Evolutionary conservation across 2,797 vertebrate genomes (phyloP).

Genomic region (Poecilia velifera): DNA sequence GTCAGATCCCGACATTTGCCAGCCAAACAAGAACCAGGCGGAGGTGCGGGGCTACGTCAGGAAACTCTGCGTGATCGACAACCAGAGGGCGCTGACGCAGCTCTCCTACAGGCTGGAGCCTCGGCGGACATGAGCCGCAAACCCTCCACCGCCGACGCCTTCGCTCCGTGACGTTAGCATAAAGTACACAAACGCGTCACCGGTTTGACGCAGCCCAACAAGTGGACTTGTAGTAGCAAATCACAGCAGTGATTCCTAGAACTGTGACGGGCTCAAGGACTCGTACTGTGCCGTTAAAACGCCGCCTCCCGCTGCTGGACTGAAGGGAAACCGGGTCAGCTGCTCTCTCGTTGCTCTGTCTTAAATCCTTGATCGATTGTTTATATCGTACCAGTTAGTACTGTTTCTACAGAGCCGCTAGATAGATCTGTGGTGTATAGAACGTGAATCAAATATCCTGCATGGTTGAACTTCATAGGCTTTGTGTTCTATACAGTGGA

Average conservation of each 20-base stretch:
- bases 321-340: constrained; percentile 43
- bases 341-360: constrained; percentile 56
- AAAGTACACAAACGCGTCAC: constrained; percentile 22
- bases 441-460: constrained; percentile 71
- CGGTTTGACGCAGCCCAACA: constrained; percentile 30
- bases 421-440: constrained; percentile 77
- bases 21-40: constrained; percentile 95
- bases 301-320: constrained; percentile 60
- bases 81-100: constrained; percentile 98
- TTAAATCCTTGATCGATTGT: constrained; percentile 42
- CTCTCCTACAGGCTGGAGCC: constrained; percentile 96
- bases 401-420: constrained; percentile 60
- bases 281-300: constrained; percentile 62
- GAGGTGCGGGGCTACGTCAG: constrained; percentile 95
- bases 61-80: constrained; percentile 97
- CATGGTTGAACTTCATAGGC: constrained; percentile 70
- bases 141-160: constrained; percentile 59
- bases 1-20: constrained; percentile 90
- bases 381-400: constrained; percentile 50
- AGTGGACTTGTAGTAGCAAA: constrained; percentile 65
- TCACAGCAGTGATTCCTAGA: constrained; percentile 44
- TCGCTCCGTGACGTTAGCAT: constrained; percentile 56
- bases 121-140: constrained; percentile 85
- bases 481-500: constrained; percentile 75
- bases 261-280: constrained; percentile 51